Conservation (phyloP, 2,797 vertebrate species). For the Hippoglossus hippoglossus region DNA sequence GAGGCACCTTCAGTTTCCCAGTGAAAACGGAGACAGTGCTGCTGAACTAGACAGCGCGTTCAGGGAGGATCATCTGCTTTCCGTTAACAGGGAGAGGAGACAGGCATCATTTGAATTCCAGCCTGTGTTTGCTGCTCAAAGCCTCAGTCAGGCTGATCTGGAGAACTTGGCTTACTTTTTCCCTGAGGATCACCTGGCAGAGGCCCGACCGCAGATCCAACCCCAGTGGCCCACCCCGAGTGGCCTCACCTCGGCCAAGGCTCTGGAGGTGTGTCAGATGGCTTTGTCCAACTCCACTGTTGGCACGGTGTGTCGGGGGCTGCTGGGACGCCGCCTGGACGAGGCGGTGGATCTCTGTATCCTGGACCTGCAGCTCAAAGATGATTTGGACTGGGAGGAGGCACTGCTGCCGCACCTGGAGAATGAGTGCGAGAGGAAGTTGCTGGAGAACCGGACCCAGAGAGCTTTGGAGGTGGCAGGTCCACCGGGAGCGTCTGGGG, state of each 20-base stretch:
- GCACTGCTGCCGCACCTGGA: constrained; percentile 83
- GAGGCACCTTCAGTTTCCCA: constrained; percentile 8
- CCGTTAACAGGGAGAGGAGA: constrained; percentile 58
- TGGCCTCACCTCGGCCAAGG: constrained; percentile 74
- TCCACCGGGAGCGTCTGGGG: constrained; percentile 2
- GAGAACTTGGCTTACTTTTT: constrained; percentile 85
- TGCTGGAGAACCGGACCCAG: constrained; percentile 78
- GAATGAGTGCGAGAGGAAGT: constrained; percentile 87
- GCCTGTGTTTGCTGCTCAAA: constrained; percentile 64
- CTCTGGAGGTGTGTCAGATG: constrained; percentile 75
- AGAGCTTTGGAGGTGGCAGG: constrained; percentile 35
- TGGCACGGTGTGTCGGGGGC: constrained; percentile 69
- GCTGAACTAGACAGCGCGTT: constrained; percentile 40
- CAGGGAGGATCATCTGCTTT: constrained; percentile 56
- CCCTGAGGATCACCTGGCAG: constrained; percentile 83
- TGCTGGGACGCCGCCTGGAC: constrained; percentile 79
- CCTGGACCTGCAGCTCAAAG: constrained; percentile 86
- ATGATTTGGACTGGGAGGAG: constrained; percentile 81
- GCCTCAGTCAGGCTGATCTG: constrained; percentile 70
- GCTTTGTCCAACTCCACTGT: constrained; percentile 82
- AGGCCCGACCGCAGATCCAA: constrained; percentile 47
- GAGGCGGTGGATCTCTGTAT: constrained; percentile 83
- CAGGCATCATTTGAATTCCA: constrained; percentile 65
- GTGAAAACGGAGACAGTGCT: not conserved
- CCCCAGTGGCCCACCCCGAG: constrained; percentile 84